Base-by-base conservation (phyloP, 2,888 invertebrate genomes). In the Drosophila meridionalis region DNA sequence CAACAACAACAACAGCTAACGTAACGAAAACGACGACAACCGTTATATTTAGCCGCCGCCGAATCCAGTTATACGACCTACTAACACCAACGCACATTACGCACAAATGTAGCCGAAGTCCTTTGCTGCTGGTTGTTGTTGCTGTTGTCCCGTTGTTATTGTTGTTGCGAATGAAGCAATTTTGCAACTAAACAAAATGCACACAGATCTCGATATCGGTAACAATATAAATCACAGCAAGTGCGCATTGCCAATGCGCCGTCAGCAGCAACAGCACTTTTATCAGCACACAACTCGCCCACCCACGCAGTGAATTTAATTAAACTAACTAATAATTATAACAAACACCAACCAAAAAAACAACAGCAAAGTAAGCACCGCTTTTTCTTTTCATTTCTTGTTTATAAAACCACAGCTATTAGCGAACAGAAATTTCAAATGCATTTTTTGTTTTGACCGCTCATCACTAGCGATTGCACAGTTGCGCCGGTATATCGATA, bases 41-140 rank as follows among this genome's bases (percentile, higher is more conserved):
- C 84, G 83, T 84, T 83, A 84, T 88, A 86, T 88, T 88, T 88
- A 88, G 88, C 76, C 86, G 86, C 80, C 85, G 76, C 73, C 80
- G 72, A 82, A 73, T 76, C 78, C 52, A 52, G 70, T 75, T 82
- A 72, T 70, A 75, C 80, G 80, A 80, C 80, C 80, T 80, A 80
- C 80, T 80, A 80, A 80, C 80, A 80, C 80, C 68, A 78, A 62
- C 80, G 69, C 78, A 79, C 80, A 76, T 61, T 80, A 80, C 79
- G 80, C 82, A 82, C 82, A 73, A 81, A 80, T 81, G 71, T 87
- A 76, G 71, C 63, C 60, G 30, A 60, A 69, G 47, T 28, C 14
- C n/a, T 57, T 42, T 32, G 56, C 42, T 72, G 40, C 57, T 52
- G 52, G 52, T 80, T 71, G 68, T 70, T 71, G 69, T 75, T 73